A percentile compares a stretch with the other conserved stretches of the same genome.
phyloP scores from a whole-genome alignment of 2,113 vertebrate genomes.

The Poeciliopsis occidentalis region DNA sequence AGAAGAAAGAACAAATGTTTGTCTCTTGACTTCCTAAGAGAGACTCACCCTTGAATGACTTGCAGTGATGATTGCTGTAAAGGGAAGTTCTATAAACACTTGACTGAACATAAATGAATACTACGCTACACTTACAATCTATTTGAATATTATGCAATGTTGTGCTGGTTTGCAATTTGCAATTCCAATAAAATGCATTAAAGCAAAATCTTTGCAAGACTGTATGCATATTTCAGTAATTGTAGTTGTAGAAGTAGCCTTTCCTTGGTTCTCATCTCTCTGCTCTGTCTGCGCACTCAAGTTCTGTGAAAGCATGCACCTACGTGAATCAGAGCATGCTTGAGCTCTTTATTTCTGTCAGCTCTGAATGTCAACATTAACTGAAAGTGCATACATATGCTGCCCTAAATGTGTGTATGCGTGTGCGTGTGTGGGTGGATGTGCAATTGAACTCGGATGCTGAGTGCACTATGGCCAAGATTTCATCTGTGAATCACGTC shows the following conservation, averaged over 20 bases:
- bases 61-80: background rate
- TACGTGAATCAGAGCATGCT: conserved; percentile 41
- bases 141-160: background rate
- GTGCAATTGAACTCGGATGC: conserved; percentile 32
- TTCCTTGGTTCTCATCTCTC: too few relatives aligned
- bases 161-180: background rate
- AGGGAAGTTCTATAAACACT: background rate
- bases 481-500: conserved; percentile 68
- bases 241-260: too few relatives aligned
- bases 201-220: background rate
- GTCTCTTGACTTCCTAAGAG: background rate
- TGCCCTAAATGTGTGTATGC: conserved; percentile 10
- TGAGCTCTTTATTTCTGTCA: conserved; percentile 26
- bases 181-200: background rate
- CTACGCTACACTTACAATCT: background rate
- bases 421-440: background rate
- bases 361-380: background rate
- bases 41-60: background rate
- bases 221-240: background rate
- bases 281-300: background rate
- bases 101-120: too few relatives aligned
- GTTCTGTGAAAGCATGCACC: conserved; percentile 29
- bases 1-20: background rate
- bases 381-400: conserved; percentile 15
- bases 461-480: conserved; percentile 42